Conservation (phyloP, 1,140 invertebrate genomes). For the Ectropis grisescens region DNA sequence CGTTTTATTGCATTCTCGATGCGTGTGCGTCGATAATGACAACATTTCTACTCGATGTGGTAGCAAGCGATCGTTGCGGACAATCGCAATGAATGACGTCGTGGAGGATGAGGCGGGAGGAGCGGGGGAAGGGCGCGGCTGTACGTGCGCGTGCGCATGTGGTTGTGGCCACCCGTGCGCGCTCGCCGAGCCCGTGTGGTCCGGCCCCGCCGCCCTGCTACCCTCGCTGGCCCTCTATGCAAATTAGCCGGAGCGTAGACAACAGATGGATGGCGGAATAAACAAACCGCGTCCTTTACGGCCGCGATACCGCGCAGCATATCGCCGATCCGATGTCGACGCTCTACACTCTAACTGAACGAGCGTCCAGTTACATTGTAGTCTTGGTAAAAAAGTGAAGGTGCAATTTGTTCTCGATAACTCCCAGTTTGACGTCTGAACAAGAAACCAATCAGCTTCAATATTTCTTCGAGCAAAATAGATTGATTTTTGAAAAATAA, state of each 20-base stretch:
- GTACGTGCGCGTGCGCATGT: conserved; percentile 51
- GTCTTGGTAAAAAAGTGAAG: no score
- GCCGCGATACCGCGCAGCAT: conserved; percentile 11
- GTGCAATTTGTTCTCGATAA: no score
- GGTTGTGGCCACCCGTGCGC: conserved; percentile 59
- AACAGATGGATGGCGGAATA: conserved; percentile 68
- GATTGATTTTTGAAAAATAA: no score
- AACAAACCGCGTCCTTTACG: conserved; percentile 61
- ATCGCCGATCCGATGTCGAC: no score
- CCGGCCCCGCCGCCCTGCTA: conserved; percentile 27
- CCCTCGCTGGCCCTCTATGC: conserved; percentile 48
- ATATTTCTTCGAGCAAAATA: no score
- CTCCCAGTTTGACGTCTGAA: no score
- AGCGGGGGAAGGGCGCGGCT: conserved; percentile 11
- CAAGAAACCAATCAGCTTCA: no score
- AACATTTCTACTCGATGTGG: conserved; percentile 57
- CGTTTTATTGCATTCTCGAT: conserved; percentile 43
- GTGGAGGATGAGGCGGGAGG: conserved; percentile 24
- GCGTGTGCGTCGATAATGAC: conserved; percentile 55
- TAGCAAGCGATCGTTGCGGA: conserved; percentile 47
- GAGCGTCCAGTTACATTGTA: no score
- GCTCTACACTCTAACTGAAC: no score
- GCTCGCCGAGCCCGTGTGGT: conserved; percentile 52
- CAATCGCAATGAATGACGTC: conserved; percentile 64
- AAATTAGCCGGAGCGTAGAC: conserved; percentile 64